Evolutionary conservation across 2,888 invertebrate genomes (phyloP).

Genomic region (Megalurothrips usitatus): DNA sequence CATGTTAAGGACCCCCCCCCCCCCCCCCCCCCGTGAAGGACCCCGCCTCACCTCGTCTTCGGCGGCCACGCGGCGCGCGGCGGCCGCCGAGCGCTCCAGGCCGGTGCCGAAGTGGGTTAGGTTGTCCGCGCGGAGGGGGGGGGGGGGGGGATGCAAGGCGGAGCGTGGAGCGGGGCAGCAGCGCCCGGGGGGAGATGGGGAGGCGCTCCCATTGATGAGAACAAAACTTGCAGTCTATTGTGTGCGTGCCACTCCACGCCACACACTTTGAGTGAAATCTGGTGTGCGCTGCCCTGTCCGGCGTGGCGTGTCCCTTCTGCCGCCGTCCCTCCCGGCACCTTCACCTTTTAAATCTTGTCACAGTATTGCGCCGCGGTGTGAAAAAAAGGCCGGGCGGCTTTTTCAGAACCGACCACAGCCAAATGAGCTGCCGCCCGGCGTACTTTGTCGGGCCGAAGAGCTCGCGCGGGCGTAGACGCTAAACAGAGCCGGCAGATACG

Average conservation of each 20-base stretch:
- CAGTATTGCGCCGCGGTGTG: no score
- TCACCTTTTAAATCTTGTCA: no score
- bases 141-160: neutral
- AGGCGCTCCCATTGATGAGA: slow-evolving; percentile 18
- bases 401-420: no score
- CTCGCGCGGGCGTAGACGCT: no score
- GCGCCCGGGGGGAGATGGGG: neutral
- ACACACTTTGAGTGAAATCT: slow-evolving; percentile 8
- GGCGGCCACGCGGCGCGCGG: neutral
- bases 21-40: no score
- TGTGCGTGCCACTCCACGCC: neutral
- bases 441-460: no score
- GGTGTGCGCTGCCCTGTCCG: no score
- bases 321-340: neutral
- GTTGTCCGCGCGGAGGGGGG: neutral
- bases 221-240: slow-evolving; percentile 26
- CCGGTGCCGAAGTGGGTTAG: slow-evolving; percentile 25
- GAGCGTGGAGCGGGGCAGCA: no score
- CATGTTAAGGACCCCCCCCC: no score
- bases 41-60: neutral
- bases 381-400: no score
- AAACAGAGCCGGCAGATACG: no score
- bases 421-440: no score
- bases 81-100: neutral
- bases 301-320: neutral